phyloP scores from a whole-genome alignment of 37 sponge, comb jelly and placozoan species.

The Axinella damicornis region DNA sequence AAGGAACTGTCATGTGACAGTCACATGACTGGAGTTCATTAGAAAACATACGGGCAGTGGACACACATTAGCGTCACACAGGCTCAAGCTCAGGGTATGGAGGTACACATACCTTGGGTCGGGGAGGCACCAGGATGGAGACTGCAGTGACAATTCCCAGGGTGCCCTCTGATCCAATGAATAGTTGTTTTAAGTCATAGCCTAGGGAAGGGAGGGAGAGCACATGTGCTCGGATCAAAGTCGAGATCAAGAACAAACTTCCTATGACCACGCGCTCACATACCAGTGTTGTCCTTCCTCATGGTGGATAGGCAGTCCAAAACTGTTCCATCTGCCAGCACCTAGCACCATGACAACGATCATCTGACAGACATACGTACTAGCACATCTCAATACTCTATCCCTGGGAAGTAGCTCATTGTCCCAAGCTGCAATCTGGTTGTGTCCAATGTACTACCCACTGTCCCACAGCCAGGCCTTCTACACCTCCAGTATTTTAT shows the following conservation, averaged over 20 bases:
- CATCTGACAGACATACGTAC: too few species aligned
- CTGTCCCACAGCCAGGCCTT: too few species aligned
- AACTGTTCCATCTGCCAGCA: conserved; percentile 87
- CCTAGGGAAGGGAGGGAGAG: conserved; percentile 32
- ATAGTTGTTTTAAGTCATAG: conserved; percentile 98
- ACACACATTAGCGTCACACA: neutral
- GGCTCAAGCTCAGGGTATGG: neutral
- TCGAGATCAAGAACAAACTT: too few species aligned
- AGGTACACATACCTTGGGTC: conserved; percentile 59
- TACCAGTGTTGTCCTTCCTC: conserved; percentile 97
- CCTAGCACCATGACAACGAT: conserved; percentile 23
- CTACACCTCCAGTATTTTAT: too few species aligned
- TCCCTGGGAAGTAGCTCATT: too few species aligned
- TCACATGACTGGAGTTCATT: too few species aligned
- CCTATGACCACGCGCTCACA: neutral
- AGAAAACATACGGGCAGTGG: neutral
- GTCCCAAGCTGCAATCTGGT: too few species aligned
- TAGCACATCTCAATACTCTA: too few species aligned
- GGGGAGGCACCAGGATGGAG: conserved; percentile 78
- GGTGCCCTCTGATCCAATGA: conserved; percentile 98
- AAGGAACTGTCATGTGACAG: too few species aligned
- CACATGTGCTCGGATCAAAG: neutral
- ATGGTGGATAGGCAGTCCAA: conserved; percentile 82
- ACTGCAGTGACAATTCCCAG: conserved; percentile 93
- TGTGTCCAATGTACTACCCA: too few species aligned